Conservation (phyloP, 2,888 invertebrate species). For the Acanthoscelides obtectus region DNA sequence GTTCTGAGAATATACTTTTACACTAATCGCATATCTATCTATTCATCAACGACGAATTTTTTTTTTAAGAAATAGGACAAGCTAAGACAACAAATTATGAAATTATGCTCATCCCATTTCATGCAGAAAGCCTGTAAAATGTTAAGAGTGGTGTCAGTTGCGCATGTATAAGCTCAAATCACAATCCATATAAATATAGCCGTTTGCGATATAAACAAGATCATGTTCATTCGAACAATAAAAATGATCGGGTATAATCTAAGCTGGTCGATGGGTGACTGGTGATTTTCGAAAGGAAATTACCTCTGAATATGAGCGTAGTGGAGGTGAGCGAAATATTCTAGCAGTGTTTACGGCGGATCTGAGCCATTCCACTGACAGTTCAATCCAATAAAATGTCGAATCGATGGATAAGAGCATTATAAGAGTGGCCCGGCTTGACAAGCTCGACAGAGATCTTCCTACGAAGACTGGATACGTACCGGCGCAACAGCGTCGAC, state of each 20-base stretch:
- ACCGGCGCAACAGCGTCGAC: background rate
- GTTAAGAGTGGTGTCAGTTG: background rate
- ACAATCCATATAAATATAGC: background rate
- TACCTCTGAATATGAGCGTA: slow-evolving; percentile 3
- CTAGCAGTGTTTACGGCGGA: slow-evolving; percentile 18
- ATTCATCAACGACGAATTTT: no score
- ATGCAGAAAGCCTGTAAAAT: no score
- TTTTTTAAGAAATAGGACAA: no score
- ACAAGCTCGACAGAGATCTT: background rate
- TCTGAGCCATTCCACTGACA: slow-evolving; percentile 18
- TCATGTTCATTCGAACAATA: background rate
- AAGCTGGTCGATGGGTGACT: background rate
- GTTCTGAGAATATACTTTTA: no score
- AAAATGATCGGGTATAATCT: background rate
- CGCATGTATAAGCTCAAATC: background rate
- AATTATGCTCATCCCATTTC: no score
- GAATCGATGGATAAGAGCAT: slow-evolving; percentile 23
- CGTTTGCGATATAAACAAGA: background rate
- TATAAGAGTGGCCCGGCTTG: slow-evolving; percentile 8
- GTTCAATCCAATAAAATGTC: slow-evolving; percentile 23
- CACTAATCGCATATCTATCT: no score
- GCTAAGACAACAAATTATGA: no score
- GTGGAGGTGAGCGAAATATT: slow-evolving; percentile 9
- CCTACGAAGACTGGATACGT: background rate
- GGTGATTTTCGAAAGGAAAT: slow-evolving; percentile 20